These are phyloP conservation scores for Salmo trutta DNA, from an alignment of 2,797 vertebrate genomes.

Conservation along the genomic window DNA sequence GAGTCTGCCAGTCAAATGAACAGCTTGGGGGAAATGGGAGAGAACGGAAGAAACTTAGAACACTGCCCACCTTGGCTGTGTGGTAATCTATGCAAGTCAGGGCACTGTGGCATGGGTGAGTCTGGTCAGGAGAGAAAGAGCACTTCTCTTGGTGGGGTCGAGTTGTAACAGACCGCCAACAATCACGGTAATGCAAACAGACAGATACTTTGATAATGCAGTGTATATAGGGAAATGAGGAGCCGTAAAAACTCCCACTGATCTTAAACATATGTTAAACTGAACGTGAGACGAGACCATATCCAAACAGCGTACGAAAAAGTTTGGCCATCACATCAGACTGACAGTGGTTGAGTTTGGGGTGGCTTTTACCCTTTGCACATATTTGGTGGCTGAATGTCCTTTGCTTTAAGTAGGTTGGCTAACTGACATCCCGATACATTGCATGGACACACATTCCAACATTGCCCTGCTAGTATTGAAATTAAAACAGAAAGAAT, in stretches of 20 bases:
- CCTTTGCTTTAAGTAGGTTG: neutral
- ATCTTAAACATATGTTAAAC: neutral
- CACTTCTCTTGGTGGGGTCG: no score
- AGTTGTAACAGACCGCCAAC: no score
- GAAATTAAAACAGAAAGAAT: constrained; percentile 13
- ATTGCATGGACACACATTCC: constrained; percentile 5
- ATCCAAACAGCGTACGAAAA: neutral
- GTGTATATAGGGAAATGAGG: constrained; percentile 37
- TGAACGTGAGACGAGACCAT: neutral
- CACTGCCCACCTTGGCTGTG: no score
- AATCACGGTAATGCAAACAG: no score
- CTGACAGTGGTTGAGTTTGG: neutral
- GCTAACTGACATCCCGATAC: neutral
- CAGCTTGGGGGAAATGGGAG: no score
- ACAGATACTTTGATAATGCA: neutral
- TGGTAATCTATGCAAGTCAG: neutral
- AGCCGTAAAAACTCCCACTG: constrained; percentile 5
- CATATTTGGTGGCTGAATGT: neutral
- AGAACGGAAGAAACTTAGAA: no score
- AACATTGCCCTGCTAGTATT: neutral
- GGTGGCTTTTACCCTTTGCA: neutral
- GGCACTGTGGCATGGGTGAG: no score
- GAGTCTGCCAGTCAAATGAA: constrained; percentile 16
- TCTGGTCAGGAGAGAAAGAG: no score
- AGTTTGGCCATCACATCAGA: neutral